phyloP scores from a whole-genome alignment of 2,113 vertebrate genomes.

The Tonatia bakeri region DNA sequence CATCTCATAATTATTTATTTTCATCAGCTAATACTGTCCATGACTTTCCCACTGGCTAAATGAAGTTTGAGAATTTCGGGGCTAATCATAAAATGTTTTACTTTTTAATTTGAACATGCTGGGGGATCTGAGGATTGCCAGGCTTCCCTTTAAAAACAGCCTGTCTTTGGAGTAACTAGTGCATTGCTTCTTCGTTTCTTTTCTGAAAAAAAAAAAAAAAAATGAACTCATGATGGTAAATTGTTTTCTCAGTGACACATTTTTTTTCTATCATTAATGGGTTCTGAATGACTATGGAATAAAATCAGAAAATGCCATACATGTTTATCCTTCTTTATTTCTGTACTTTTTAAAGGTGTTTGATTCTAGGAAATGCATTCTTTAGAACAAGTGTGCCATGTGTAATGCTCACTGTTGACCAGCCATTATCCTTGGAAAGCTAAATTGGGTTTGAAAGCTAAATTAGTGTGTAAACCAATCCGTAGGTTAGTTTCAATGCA shows the following conservation, averaged over 20 bases:
- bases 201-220: not conserved
- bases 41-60: not conserved
- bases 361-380: not conserved
- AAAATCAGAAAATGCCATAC: not conserved
- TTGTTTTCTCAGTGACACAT: not conserved
- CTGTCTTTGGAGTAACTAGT: not conserved
- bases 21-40: not conserved
- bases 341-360: not conserved
- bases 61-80: not conserved
- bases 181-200: not conserved
- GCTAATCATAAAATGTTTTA: not conserved
- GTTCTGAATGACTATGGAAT: not conserved
- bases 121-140: not conserved
- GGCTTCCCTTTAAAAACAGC: not conserved
- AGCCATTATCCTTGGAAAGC: not conserved
- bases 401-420: not conserved
- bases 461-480: too few species aligned
- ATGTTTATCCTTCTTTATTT: not conserved
- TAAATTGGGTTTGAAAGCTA: not conserved
- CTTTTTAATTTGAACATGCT: not conserved
- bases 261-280: not conserved
- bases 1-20: not conserved
- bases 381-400: not conserved
- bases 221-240: not conserved
- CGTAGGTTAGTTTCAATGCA: not conserved